Base-by-base conservation (phyloP, 2,888 invertebrate species). In the Notocelia uddmanniana region DNA sequence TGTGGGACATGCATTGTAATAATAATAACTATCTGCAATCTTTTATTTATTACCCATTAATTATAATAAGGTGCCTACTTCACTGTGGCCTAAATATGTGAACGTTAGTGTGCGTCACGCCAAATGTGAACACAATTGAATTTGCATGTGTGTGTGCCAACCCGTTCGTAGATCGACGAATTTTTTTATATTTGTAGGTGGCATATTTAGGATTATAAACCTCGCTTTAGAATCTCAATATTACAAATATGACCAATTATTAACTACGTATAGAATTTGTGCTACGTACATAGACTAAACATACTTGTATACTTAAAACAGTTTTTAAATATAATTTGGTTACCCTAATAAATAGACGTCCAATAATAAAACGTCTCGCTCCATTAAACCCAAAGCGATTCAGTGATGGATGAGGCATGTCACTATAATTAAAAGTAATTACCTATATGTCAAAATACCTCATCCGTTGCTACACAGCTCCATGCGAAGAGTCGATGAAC, bases 401-500 rank as follows among this genome's bases (percentile, higher is more conserved):
- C 52, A 54, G 37, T 34, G 64, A 37, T 64, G 64, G 37, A 64
- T 64, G 64, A 59, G 58, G 68, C 50, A 55, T 59, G 37, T 64
- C 37, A 8, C 21, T n/a, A 52, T 64, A 64, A 54, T 54, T 64
- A 64, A 64, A 21, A 37, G 37, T 64, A 64, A 54, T 54, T 54
- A 60, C 45, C 45, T 26, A 37, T 64, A 59, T 71, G 52, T 59
- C 52, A 70, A 79, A 80, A 79, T 86, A 81, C 87, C 91, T 82
- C 83, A 85, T 92, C 89, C 77, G 80, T 80, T 81, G 77, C 82
- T 79, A 80, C 77, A 79, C 80, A 77, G 83, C 85, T 90, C 88
- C 85, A 82, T 82, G 87, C 77, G 73, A 77, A 75, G 81, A 85
- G 92, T 93, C 92, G 87, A 88, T 92, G 92, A 92, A 92, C 92